Percentiles rank a stretch among this genome's conserved stretches.
Evolutionary conservation across 2,113 vertebrate species (phyloP).

Genomic region (Pogonocichla stellata): DNA sequence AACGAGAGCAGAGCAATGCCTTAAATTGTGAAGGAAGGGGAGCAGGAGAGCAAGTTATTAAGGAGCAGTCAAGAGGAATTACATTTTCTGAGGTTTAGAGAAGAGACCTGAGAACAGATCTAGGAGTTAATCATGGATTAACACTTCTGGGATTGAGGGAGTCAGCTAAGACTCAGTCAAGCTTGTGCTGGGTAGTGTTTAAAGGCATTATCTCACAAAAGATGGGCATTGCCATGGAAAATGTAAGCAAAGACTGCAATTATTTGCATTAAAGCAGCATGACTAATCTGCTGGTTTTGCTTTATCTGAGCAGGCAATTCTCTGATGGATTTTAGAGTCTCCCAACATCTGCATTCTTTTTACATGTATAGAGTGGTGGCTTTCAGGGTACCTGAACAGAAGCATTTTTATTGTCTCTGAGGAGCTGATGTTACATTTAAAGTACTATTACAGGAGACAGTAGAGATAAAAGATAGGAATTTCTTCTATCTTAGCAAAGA

Average conservation of each 20-base stretch:
- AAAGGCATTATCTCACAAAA: conserved; percentile 42
- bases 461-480: neutral
- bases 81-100: conserved; percentile 31
- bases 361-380: neutral
- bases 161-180: neutral
- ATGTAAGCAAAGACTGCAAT: conserved; percentile 24
- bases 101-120: conserved; percentile 27
- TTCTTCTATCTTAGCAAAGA: neutral
- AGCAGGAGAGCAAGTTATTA: conserved; percentile 2
- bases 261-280: conserved; percentile 43
- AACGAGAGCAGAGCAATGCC: neutral
- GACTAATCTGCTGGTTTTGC: conserved; percentile 32
- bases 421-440: neutral
- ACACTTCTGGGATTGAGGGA: conserved; percentile 22
- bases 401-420: neutral
- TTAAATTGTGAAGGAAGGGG: neutral
- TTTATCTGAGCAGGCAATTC: neutral
- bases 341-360: neutral
- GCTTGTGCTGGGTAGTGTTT: conserved; percentile 3
- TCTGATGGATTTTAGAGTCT: neutral
- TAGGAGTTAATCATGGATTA: conserved; percentile 51
- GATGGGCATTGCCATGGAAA: conserved; percentile 24
- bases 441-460: neutral
- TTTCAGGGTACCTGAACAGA: neutral
- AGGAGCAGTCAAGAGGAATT: conserved; percentile 28